phyloP scores from a whole-genome alignment of 2,113 vertebrate species.

The Chauna torquata region DNA sequence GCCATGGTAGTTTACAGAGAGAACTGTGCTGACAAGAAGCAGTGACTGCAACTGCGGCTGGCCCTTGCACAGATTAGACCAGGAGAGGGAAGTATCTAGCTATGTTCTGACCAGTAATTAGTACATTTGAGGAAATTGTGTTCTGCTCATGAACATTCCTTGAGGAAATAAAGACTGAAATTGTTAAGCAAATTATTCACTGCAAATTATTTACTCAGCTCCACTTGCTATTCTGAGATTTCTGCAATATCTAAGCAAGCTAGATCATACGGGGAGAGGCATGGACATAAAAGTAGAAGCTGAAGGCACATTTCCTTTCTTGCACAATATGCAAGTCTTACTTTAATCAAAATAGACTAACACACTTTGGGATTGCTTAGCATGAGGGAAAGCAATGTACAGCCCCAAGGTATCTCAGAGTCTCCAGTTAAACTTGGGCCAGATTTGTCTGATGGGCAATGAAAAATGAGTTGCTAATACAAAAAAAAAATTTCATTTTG shows the following conservation, averaged over 20 bases:
- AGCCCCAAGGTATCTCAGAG: not conserved
- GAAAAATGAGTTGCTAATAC: not conserved
- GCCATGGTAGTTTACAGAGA: not conserved
- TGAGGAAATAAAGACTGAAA: conserved; percentile 55
- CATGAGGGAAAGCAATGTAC: not conserved
- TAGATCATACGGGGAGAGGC: not conserved
- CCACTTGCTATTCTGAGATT: conserved; percentile 39
- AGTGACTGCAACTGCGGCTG: not conserved
- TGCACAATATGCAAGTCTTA: not conserved
- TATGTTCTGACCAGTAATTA: conserved; percentile 37
- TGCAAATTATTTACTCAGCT: conserved; percentile 40
- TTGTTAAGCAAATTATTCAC: conserved; percentile 63
- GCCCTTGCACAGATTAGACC: not conserved
- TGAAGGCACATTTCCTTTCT: not conserved
- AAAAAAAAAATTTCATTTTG: not conserved
- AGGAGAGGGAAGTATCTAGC: conserved; percentile 40
- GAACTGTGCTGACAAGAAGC: not conserved
- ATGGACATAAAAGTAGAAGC: not conserved
- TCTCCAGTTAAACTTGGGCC: not conserved
- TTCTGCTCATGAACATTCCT: conserved; percentile 30
- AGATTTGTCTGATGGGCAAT: not conserved
- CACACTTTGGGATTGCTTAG: not conserved
- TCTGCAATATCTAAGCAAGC: not conserved
- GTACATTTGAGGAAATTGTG: conserved; percentile 46
- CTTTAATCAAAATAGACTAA: not conserved